phyloP scores from a whole-genome alignment of 2,113 vertebrate genomes.

The Cynopterus brachyotis region DNA sequence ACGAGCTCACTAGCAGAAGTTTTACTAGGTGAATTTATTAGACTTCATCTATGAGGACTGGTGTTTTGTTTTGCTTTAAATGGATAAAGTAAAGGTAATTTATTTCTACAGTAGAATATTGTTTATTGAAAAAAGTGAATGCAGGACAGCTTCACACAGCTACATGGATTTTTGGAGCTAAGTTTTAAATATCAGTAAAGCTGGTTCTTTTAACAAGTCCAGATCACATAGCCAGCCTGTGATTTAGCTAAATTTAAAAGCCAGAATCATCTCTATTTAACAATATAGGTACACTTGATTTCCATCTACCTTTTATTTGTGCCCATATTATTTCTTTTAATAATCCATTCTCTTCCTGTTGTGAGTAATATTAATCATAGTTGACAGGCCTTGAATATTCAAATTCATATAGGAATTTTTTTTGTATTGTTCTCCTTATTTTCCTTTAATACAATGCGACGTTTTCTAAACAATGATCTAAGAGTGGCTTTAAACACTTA shows the following conservation, averaged over 20 bases:
- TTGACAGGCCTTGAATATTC: not conserved
- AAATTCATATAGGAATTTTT: not conserved
- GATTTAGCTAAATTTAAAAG: slow-evolving; percentile 17
- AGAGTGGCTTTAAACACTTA: not conserved
- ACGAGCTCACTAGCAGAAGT: not conserved
- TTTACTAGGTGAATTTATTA: not conserved
- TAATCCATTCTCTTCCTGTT: not conserved
- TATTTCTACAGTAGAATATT: not conserved
- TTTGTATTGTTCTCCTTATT: not conserved
- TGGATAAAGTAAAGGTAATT: not conserved
- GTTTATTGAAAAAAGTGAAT: not conserved
- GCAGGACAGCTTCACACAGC: not conserved
- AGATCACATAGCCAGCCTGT: not conserved
- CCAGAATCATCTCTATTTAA: not conserved
- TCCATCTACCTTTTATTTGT: not conserved
- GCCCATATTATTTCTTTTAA: not conserved
- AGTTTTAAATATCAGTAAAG: not conserved
- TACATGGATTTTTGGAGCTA: not conserved
- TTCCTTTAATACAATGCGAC: not conserved
- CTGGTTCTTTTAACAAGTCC: not conserved
- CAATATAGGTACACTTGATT: not conserved
- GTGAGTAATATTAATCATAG: not conserved
- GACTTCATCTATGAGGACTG: not conserved
- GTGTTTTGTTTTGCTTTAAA: slow-evolving; percentile 14
- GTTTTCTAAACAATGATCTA: slow-evolving; percentile 23